Percentiles rank a stretch among this genome's conserved stretches.
phyloP scores from a whole-genome alignment of 2,888 invertebrate species.

The Macaria liturata region DNA sequence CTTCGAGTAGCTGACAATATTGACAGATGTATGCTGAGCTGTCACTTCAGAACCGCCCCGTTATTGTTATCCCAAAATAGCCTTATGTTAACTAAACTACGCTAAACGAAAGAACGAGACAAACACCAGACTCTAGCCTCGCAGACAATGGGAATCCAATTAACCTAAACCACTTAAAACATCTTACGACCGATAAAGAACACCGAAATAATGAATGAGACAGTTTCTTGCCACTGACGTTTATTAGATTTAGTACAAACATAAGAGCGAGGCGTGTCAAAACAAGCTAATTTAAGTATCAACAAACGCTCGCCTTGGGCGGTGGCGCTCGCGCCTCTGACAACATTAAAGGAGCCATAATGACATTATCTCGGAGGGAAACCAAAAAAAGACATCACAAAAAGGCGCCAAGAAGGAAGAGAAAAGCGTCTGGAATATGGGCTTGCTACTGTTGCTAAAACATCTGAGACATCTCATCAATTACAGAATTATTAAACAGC shows the following conservation, averaged over 20 bases:
- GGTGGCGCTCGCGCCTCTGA: conserved; percentile 74
- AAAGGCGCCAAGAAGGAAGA: conserved; percentile 66
- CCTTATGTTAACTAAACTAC: conserved; percentile 12
- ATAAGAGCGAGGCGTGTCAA: conserved; percentile 82
- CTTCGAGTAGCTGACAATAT: conserved; percentile 72
- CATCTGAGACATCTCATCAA: too few species aligned
- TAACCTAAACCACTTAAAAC: conserved; percentile 48
- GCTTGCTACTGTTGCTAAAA: too few species aligned
- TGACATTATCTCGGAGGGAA: conserved; percentile 80
- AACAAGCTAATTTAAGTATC: conserved; percentile 83
- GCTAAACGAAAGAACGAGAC: conserved; percentile 13
- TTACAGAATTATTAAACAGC: too few species aligned
- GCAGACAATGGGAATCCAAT: conserved; percentile 41
- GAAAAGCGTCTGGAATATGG: not conserved
- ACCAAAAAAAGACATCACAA: conserved; percentile 69
- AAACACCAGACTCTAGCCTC: conserved; percentile 10
- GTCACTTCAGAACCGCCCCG: conserved; percentile 47
- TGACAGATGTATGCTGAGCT: conserved; percentile 61
- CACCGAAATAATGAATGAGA: conserved; percentile 67
- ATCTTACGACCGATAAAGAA: conserved; percentile 49
- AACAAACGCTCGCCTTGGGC: conserved; percentile 82
- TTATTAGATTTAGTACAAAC: conserved; percentile 82
- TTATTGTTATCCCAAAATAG: conserved; percentile 52
- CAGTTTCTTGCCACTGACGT: conserved; percentile 68
- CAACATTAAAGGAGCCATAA: conserved; percentile 83